Evolutionary conservation across 2,797 vertebrate genomes (phyloP).

Genomic region (Tadarida brasiliensis): DNA sequence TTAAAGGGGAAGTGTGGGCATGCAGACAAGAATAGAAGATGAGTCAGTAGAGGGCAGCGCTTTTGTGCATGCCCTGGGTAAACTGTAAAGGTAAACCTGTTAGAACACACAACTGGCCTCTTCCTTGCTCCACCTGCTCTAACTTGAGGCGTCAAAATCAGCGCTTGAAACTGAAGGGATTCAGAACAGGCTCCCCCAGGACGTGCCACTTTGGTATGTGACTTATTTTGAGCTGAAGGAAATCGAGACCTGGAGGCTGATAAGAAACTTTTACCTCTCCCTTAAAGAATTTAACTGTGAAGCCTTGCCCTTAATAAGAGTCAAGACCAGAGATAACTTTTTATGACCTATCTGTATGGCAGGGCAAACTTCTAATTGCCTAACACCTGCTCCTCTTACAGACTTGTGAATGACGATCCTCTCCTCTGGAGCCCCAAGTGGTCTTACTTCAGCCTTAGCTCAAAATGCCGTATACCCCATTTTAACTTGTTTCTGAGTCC

Average conservation of each 20-base stretch:
- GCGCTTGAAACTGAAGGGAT: neutral
- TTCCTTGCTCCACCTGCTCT: neutral
- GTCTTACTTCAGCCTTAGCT: neutral
- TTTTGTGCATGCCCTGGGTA: fast-evolving
- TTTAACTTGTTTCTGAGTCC: neutral
- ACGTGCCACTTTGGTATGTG: neutral
- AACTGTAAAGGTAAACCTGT: fast-evolving
- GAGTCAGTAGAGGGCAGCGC: neutral
- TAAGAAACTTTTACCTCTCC: neutral
- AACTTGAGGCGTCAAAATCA: neutral
- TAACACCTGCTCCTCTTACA: neutral
- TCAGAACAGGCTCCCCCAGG: neutral
- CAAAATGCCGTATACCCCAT: neutral
- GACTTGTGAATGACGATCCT: neutral
- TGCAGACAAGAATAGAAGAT: neutral
- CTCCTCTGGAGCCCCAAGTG: neutral
- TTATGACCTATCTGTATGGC: neutral
- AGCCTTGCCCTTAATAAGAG: neutral
- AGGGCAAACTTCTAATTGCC: neutral
- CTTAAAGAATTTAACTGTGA: neutral
- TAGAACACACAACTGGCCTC: fast-evolving
- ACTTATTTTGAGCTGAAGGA: neutral
- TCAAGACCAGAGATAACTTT: neutral
- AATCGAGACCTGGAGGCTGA: neutral
- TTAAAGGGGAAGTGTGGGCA: neutral